Evolutionary conservation across 2,113 vertebrate species (phyloP).

Genomic region (Microcebus ravelobensis): DNA sequence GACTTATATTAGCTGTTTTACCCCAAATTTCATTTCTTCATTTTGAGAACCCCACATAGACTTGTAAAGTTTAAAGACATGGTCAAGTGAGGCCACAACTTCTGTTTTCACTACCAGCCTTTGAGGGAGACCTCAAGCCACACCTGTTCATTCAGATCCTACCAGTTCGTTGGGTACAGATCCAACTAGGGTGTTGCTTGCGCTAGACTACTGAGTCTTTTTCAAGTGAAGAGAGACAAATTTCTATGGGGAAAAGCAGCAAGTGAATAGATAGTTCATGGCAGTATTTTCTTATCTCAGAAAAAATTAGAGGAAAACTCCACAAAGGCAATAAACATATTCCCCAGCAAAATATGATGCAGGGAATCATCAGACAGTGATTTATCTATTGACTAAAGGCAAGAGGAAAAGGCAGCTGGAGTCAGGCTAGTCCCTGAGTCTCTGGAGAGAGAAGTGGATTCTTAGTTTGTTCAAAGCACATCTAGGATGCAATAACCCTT

Average conservation of each 20-base stretch:
- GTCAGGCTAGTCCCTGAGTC: not conserved
- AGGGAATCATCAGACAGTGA: not conserved
- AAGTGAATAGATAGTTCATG: not conserved
- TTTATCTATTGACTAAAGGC: not conserved
- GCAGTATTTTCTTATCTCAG: constrained; percentile 11
- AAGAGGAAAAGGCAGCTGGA: not conserved
- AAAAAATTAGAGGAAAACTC: not conserved
- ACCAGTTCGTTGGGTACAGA: not conserved
- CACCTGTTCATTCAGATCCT: constrained; percentile 32
- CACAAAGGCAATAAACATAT: not conserved
- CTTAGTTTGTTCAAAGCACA: not conserved
- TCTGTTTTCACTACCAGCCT: constrained; percentile 4
- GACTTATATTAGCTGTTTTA: not conserved
- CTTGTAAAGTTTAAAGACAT: not conserved
- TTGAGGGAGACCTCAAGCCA: constrained; percentile 8
- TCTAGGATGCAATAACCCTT: not conserved
- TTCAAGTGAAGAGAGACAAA: not conserved
- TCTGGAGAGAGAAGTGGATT: not conserved
- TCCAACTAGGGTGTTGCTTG: not conserved
- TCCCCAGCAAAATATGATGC: not conserved
- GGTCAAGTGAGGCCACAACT: not conserved
- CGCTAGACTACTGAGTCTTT: not conserved
- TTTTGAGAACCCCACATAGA: not conserved
- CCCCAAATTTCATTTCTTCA: not conserved
- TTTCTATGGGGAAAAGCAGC: not conserved